Conservation (phyloP, 2,113 vertebrate genomes). For the Micronycteris hirsuta region DNA sequence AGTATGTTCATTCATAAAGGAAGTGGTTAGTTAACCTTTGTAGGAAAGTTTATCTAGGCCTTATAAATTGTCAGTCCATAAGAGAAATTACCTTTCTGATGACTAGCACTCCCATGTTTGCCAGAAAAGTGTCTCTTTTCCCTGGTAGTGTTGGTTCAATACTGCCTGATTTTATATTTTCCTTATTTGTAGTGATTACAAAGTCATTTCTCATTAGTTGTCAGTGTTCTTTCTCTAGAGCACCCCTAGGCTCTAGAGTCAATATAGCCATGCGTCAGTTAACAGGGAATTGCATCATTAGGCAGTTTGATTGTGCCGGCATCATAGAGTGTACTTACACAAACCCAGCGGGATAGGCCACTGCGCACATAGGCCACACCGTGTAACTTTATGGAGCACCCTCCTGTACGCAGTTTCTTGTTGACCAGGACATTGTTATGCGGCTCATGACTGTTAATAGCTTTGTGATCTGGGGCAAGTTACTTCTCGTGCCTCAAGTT, state of each 20-base stretch:
- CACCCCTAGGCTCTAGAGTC: not conserved
- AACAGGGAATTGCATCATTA: not conserved
- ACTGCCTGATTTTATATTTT: not conserved
- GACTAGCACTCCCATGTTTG: not conserved
- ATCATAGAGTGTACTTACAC: not conserved
- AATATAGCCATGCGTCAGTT: not conserved
- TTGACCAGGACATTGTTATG: not conserved
- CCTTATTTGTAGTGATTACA: not conserved
- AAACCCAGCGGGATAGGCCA: not conserved
- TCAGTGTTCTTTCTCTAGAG: not conserved
- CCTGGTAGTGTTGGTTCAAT: not conserved
- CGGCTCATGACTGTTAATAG: not conserved
- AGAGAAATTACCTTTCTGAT: not conserved
- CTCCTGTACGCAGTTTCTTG: not conserved
- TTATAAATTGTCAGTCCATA: not conserved
- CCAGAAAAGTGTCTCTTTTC: not conserved
- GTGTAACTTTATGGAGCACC: not conserved
- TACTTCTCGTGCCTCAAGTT: not conserved
- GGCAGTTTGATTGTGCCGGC: not conserved
- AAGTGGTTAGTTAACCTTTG: slow-evolving; percentile 1
- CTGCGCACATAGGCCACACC: not conserved
- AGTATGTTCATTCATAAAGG: not conserved
- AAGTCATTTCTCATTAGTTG: slow-evolving; percentile 8
- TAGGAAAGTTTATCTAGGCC: not conserved
- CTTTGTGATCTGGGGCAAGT: not conserved